Evolutionary conservation across 2,888 invertebrate genomes (phyloP), one percentile per base, ranked within the genome.

Genomic region (Buathra laborator): DNA sequence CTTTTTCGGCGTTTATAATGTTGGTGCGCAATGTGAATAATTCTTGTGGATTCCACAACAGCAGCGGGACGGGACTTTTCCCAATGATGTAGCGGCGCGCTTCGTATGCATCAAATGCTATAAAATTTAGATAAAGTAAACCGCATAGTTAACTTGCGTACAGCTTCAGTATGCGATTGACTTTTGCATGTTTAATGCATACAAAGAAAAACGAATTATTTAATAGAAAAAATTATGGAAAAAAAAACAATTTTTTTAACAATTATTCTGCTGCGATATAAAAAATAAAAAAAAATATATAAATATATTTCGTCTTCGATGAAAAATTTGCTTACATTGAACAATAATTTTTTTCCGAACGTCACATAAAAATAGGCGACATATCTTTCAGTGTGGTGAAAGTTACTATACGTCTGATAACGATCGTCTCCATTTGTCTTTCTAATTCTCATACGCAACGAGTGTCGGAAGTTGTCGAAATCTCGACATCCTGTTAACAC

Each of bases 381-480:
- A 16, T 16, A 3, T 53, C 56, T 66, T 77, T 78, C 29, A 44
- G 44, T 78, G 46, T 46, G 32, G 77, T 68, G 77, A 78, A 68
- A 78, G 77, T 32, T 19, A 24, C n/a, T n/a, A 3, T 29, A 12
- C 24, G 24, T 44, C 12, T 5, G 48, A 68, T 46, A 48, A 68
- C 48, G 12, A 68, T 68, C 48, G 59, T 59, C 29, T 24, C 32
- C 66, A 46, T 68, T 78, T 59, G 59, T 59, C 53, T 59, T 48
- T 44, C 29, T 29, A 56, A 16, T 78, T 78, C 29, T 59, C 46
- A 44, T 16, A 46, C 56, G 9, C 56, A 32, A 29, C 59, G 46
- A 43, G 53, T 32, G 32, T 10, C 53, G 46, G 59, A 78, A 68
- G 24, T 68, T 29, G 24, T 67, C 56, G 67, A 77, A 77, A 77